A percentile compares a stretch with the other conserved stretches of the same genome.
These are phyloP conservation scores for Campylorhamphus procurvoides DNA, from an alignment of 2,113 vertebrate genomes.

Conservation along the genomic window DNA sequence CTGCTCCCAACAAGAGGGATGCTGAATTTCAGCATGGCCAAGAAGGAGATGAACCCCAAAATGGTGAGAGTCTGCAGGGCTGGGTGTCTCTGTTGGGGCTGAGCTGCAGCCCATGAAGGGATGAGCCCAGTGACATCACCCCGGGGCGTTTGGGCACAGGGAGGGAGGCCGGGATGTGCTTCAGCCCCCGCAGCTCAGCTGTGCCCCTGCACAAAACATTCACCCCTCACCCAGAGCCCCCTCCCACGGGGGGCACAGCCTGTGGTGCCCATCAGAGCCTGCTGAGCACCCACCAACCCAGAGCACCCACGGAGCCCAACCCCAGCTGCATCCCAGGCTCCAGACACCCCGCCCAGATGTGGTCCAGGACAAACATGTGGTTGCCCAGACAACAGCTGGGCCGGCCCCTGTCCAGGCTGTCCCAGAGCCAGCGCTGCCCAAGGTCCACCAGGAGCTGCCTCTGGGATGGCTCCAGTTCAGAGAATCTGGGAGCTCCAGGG, in stretches of 20 bases:
- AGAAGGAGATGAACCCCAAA: neutral
- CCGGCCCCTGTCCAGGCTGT: neutral
- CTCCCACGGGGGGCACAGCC: fast-evolving
- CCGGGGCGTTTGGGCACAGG: fast-evolving
- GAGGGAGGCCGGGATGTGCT: neutral
- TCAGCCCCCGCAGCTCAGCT: neutral
- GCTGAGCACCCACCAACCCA: neutral
- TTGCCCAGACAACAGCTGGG: neutral
- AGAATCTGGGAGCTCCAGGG: neutral
- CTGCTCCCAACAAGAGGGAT: too few relatives aligned
- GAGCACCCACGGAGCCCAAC: neutral
- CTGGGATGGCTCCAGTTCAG: neutral
- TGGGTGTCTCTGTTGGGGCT: neutral
- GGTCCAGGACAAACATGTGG: neutral
- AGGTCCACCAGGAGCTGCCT: neutral
- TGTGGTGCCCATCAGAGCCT: fast-evolving
- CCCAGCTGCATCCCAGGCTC: fast-evolving
- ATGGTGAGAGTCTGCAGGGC: neutral
- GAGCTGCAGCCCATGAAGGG: neutral
- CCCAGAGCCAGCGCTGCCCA: neutral
- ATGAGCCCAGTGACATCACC: neutral
- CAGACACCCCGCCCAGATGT: neutral
- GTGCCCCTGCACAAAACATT: neutral
- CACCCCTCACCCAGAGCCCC: neutral
- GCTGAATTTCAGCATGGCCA: neutral